These are phyloP conservation scores for Amphiura filiformis DNA, from an alignment of 35 echinoderm and acorn worm species.

Conservation along the genomic window DNA sequence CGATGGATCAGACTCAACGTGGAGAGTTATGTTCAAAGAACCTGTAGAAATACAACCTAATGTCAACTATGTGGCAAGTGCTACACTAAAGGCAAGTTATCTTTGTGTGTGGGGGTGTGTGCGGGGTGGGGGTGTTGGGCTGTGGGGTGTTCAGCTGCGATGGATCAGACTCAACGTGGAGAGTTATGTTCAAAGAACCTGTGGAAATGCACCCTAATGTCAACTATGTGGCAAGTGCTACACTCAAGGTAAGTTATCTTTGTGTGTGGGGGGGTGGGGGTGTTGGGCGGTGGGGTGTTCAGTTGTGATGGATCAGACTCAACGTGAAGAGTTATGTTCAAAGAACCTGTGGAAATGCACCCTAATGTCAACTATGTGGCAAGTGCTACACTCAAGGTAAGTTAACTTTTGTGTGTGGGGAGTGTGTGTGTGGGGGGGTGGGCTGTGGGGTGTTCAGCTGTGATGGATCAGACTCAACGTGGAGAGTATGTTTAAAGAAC, in stretches of 20 bases:
- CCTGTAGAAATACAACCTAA: constrained; percentile 87
- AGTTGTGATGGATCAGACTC: constrained; percentile 97
- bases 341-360: constrained; percentile 88
- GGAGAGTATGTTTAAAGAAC: constrained; percentile 87
- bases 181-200: constrained; percentile 88
- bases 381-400: no score
- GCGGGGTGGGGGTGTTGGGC: no score
- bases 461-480: constrained; percentile 95
- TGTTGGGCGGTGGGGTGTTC: no score
- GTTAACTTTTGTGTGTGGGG: no score
- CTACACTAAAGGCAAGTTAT: no score
- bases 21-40: constrained; percentile 86
- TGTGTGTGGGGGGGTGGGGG: no score
- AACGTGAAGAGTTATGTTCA: constrained; percentile 88
- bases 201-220: constrained; percentile 82
- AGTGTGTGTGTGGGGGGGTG: no score
- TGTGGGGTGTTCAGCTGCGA: constrained; percentile 99
- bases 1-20: constrained; percentile 94
- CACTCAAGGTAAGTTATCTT: no score
- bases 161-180: constrained; percentile 91
- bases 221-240: constrained; percentile 86
- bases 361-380: constrained; percentile 80
- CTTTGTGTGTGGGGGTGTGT: no score
- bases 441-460: no score
- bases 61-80: constrained; percentile 81